Conservation (phyloP, 2,888 invertebrate genomes). For the Drosophila mayaguana region DNA sequence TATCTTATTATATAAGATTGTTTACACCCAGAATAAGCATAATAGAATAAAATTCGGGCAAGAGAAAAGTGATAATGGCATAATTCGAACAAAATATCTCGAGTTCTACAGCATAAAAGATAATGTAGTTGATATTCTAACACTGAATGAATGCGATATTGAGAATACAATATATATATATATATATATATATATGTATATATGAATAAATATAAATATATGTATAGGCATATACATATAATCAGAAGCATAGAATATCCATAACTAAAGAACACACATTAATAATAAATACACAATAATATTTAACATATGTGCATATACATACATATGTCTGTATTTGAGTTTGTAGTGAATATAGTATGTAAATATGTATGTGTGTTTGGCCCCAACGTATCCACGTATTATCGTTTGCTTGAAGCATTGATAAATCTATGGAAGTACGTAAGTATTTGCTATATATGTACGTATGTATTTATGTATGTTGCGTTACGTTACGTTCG, state of each 20-base stretch:
- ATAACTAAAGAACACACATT: not conserved
- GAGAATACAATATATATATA: not conserved
- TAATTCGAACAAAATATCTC: not conserved
- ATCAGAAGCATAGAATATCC: not conserved
- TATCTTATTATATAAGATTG: slow-evolving; percentile 4
- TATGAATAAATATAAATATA: too few relatives aligned
- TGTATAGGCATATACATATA: not conserved
- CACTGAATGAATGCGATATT: not conserved
- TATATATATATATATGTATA: not conserved
- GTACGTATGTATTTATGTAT: not conserved
- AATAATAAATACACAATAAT: not conserved
- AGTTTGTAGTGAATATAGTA: not conserved
- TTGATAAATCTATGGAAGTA: slow-evolving; percentile 1
- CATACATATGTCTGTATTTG: too few relatives aligned
- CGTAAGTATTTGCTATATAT: not conserved
- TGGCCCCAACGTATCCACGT: not conserved
- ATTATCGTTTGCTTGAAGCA: not conserved
- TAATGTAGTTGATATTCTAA: not conserved
- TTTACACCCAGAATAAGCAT: not conserved
- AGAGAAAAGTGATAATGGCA: not conserved
- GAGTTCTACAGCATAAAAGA: too few relatives aligned
- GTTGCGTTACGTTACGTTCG: not conserved
- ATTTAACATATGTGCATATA: not conserved
- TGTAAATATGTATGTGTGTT: not conserved
- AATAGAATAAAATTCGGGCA: not conserved